A percentile compares a stretch with the other conserved stretches of the same genome.
These are phyloP conservation scores for Drosophila nikananu DNA, from an alignment of 1,140 invertebrate genomes.

Conservation along the genomic window DNA sequence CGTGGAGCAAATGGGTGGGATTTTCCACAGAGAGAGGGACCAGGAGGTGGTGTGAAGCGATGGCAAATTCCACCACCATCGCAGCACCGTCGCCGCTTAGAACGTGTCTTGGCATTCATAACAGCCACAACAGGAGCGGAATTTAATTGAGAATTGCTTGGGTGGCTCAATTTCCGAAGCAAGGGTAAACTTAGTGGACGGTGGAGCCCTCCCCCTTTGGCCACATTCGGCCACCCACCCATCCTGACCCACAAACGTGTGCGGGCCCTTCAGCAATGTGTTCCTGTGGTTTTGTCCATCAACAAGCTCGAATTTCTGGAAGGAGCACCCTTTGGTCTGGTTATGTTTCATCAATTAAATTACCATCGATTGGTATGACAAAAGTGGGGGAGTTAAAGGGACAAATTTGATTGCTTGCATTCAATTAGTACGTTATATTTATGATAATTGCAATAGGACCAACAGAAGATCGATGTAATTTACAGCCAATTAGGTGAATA, in stretches of 20 bases:
- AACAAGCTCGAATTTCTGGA: conserved; percentile 5
- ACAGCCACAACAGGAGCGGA: conserved; percentile 24
- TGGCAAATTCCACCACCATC: conserved; percentile 37
- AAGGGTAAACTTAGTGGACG: conserved; percentile 15
- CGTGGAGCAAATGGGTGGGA: background rate
- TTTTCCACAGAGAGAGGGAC: background rate
- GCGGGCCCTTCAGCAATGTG: conserved; percentile 34
- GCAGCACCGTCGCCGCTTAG: background rate
- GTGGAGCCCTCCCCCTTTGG: background rate
- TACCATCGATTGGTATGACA: conserved; percentile 12
- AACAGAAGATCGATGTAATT: background rate
- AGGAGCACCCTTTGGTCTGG: background rate
- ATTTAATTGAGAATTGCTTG: conserved; percentile 74
- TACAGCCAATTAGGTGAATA: background rate
- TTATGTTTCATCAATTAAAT: conserved; percentile 61
- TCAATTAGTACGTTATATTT: conserved; percentile 8
- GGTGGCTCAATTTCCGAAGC: conserved; percentile 41
- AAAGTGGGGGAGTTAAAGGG: background rate
- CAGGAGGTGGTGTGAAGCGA: conserved; percentile 12
- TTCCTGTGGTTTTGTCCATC: conserved; percentile 39
- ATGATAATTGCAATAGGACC: background rate
- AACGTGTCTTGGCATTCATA: conserved; percentile 53
- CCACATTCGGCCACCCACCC: background rate
- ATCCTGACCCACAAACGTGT: conserved; percentile 14
- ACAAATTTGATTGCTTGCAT: conserved; percentile 7